Conservation (phyloP, 1,140 invertebrate species). For the Danaus melanippus region DNA sequence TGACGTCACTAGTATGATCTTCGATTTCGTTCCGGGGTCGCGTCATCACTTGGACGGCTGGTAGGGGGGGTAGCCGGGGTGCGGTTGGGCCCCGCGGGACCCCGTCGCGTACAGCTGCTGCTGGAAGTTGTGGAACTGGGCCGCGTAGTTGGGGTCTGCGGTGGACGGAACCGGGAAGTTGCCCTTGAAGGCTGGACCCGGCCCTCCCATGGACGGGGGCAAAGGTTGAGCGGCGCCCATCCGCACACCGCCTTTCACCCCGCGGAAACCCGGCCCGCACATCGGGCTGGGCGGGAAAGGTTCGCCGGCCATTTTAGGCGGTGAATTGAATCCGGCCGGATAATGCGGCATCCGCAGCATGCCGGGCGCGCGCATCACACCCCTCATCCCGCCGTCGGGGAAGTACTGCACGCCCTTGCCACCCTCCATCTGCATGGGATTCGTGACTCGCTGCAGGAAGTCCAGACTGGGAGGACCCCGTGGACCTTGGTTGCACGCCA, state of each 20-base stretch:
- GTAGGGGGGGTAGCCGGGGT: conserved; percentile 58
- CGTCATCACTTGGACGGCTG: conserved; percentile 62
- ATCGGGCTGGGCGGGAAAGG: conserved; percentile 54
- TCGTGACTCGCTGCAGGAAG: conserved; percentile 91
- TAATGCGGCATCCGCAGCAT: conserved; percentile 69
- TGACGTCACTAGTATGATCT: not conserved
- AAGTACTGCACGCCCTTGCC: conserved; percentile 85
- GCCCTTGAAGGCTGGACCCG: conserved; percentile 81
- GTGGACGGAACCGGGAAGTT: conserved; percentile 88
- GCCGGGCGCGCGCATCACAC: conserved; percentile 54
- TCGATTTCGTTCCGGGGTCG: conserved; percentile 9
- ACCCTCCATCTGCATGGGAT: conserved; percentile 81
- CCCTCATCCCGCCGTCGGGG: conserved; percentile 75
- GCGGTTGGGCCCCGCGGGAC: conserved; percentile 74
- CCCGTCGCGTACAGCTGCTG: conserved; percentile 94
- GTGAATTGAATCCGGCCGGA: conserved; percentile 61
- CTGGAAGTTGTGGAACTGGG: conserved; percentile 96
- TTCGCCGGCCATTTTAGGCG: conserved; percentile 59
- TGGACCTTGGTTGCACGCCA: conserved; percentile 75
- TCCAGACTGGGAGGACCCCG: conserved; percentile 92
- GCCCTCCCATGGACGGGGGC: conserved; percentile 84
- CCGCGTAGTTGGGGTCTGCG: conserved; percentile 92
- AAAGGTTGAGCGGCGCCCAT: conserved; percentile 76
- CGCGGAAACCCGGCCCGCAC: conserved; percentile 60
- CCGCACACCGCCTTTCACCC: conserved; percentile 50